A percentile compares a stretch with the other conserved stretches of the same genome.
Evolutionary conservation across 1,140 invertebrate species (phyloP).

Genomic region (Pseudobourletiella spinata): DNA sequence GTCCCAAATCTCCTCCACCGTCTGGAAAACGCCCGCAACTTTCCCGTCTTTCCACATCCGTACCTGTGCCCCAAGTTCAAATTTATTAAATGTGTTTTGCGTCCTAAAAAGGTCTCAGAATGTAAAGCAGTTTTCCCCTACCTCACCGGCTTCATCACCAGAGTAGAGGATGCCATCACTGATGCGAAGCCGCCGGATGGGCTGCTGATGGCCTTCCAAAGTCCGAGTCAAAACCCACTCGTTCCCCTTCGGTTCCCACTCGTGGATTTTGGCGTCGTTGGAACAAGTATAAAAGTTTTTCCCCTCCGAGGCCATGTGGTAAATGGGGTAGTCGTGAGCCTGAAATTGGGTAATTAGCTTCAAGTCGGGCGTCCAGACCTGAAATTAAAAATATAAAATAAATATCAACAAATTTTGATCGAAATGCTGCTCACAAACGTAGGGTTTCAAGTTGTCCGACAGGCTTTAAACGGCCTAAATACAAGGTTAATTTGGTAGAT

Average conservation of each 20-base stretch:
- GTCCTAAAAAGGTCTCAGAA: neutral
- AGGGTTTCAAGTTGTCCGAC: neutral
- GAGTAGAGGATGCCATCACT: slow-evolving; percentile 6
- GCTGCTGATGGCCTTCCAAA: slow-evolving; percentile 9
- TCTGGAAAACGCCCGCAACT: neutral
- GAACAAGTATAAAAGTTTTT: slow-evolving; percentile 7
- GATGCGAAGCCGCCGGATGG: neutral
- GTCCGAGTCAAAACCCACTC: neutral
- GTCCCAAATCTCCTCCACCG: neutral
- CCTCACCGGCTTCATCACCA: slow-evolving; percentile 9
- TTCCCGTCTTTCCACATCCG: neutral
- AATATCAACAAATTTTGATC: neutral
- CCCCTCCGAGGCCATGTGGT: neutral
- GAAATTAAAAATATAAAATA: neutral
- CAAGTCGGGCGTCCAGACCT: slow-evolving; percentile 8
- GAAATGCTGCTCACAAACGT: neutral
- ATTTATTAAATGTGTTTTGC: neutral
- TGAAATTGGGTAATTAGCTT: neutral
- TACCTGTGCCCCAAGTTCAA: neutral
- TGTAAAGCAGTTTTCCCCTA: neutral
- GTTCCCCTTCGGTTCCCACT: neutral
- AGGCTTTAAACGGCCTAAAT: neutral
- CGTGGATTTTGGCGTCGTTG: neutral
- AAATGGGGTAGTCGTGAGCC: slow-evolving; percentile 13
- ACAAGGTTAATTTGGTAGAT: neutral